Conservation (phyloP, 2,113 vertebrate species). For the Guaruba guarouba region DNA sequence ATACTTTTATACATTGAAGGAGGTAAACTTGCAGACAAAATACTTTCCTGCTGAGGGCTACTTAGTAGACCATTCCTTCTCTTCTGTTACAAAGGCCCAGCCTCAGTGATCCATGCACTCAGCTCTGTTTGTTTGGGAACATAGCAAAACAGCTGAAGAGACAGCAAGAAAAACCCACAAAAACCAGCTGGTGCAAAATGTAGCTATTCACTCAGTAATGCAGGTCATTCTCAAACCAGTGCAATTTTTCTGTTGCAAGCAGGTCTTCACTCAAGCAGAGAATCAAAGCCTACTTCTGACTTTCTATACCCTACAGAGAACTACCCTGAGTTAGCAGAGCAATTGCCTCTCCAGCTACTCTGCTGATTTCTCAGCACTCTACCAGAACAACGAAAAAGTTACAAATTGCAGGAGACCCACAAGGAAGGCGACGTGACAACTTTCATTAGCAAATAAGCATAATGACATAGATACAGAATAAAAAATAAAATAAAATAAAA, state of each 20-base stretch:
- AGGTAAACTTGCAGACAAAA: neutral
- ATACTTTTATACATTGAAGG: neutral
- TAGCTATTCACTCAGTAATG: neutral
- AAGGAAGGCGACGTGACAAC: rapidly evolving
- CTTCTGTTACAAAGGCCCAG: neutral
- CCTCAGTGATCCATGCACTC: neutral
- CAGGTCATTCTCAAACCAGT: neutral
- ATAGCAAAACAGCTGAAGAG: neutral
- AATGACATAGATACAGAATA: neutral
- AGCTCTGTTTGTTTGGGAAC: conserved; percentile 9
- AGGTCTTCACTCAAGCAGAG: neutral
- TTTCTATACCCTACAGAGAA: neutral
- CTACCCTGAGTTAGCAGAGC: neutral
- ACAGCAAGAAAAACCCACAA: conserved; percentile 23
- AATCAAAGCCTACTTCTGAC: neutral
- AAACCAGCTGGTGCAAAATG: neutral
- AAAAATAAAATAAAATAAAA: neutral
- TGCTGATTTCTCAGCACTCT: neutral
- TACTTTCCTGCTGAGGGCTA: neutral
- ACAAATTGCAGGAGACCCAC: rapidly evolving
- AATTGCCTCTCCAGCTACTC: neutral
- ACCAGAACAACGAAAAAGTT: neutral
- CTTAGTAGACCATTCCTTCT: neutral
- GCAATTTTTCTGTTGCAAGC: neutral
- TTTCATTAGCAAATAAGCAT: neutral